Evolutionary conservation across 1,140 invertebrate species (phyloP).

Genomic region (Acyrthosiphon pisum): DNA sequence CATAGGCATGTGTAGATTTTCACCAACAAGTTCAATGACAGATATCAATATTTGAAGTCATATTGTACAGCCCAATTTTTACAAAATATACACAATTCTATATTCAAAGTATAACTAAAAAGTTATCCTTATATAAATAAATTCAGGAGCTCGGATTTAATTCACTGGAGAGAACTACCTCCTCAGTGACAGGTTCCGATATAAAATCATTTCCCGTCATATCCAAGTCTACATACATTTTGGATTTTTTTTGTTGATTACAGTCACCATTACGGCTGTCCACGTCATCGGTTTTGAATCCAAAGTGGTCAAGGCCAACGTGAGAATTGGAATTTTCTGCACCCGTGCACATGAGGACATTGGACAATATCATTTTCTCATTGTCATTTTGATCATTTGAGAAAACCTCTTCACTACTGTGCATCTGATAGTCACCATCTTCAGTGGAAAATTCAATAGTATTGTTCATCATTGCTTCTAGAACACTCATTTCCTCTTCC

Average conservation of each 20-base stretch:
- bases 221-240: conserved; percentile 53
- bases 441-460: conserved; percentile 52
- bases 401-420: conserved; percentile 50
- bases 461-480: conserved; percentile 53
- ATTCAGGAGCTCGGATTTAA: conserved; percentile 52
- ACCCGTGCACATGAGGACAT: conserved; percentile 46
- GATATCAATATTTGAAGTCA: neutral
- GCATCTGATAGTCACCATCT: conserved; percentile 53
- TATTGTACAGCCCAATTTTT: conserved; percentile 40
- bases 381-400: conserved; percentile 53
- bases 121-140: conserved; percentile 46
- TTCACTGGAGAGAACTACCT: conserved; percentile 46
- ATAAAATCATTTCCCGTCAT: conserved; percentile 50
- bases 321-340: conserved; percentile 52
- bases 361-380: conserved; percentile 51
- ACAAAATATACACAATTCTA: conserved; percentile 50
- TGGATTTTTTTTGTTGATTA: conserved; percentile 44
- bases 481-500: conserved; percentile 47
- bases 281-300: conserved; percentile 30
- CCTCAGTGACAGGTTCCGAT: conserved; percentile 44
- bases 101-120: conserved; percentile 41
- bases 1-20: neutral
- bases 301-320: conserved; percentile 34
- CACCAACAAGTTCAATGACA: conserved; percentile 3
- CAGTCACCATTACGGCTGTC: conserved; percentile 41